Base-by-base conservation (phyloP, 2,888 invertebrate species). In the Chironomus riparius region DNA sequence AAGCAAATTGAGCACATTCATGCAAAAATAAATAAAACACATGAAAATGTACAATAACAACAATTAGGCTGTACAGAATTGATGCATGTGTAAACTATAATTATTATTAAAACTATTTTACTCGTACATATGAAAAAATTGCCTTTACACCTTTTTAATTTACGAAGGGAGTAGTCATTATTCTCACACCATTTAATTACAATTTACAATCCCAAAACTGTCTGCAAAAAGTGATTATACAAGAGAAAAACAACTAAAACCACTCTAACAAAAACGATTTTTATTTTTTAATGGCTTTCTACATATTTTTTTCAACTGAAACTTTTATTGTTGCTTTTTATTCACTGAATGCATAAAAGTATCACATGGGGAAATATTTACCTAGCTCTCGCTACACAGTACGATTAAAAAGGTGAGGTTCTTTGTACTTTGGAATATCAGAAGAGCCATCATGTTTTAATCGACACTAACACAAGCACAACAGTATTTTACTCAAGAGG, bases 221-320 rank as follows among this genome's bases (percentile, higher is more conserved):
- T 65, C 65, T 65, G 65, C 65, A 65, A 24, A 65, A 65, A 65
- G 65, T 65, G 65, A 65, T 65, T 65, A 65, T 65, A 65, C 21
- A 21, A 65, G 21, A 65, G 65, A 24, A 65, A 18, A 56, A 56
- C 56, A 56, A 56, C 56, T 56, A 56, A 21, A 65, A 24, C 65
- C 65, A 65, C 65, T 65, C 65, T 65, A 56, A 65, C 65, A 65
- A 65, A 65, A 65, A 65, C 65, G 65, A 65, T 65, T 56, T 56
- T 56, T 56, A 56, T 65, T 65, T 38, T 38, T 65, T 65, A 65
- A 24, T 65, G 65, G 65, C 65, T 65, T 65, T 65, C 21, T 56
- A 56, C 56, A 21, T 38, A 38, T 10, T 38, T 38, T 38, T 65
- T 65, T 3, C 22, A 65, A 24, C 21, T 24, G 24, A 65, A 65